These are phyloP conservation scores for Aricia artaxerxes DNA, from an alignment of 2,888 invertebrate species.

Conservation along the genomic window DNA sequence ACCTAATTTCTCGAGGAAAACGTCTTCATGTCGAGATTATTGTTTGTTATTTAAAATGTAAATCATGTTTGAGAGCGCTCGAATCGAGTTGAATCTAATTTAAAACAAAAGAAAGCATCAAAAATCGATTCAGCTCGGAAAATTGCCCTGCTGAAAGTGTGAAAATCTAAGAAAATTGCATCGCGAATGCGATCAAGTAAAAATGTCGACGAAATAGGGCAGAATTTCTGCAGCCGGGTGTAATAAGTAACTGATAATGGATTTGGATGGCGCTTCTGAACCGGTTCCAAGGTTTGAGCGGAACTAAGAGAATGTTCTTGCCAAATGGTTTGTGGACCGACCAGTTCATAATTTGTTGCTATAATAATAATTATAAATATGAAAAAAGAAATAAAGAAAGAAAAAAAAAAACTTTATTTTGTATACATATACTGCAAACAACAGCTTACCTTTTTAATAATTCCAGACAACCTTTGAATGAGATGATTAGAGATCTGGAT, in stretches of 20 bases:
- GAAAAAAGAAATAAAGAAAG: no score
- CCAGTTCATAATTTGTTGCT: not conserved
- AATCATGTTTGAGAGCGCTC: not conserved
- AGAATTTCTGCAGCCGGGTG: conserved; percentile 1
- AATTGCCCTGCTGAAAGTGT: not conserved
- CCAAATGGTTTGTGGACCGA: conserved; percentile 2
- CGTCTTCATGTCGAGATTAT: no score
- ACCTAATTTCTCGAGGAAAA: not conserved
- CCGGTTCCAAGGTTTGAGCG: conserved; percentile 24
- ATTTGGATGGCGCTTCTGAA: conserved; percentile 19
- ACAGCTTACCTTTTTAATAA: no score
- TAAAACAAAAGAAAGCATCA: conserved; percentile 1
- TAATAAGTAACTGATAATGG: conserved; percentile 11
- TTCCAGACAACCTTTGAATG: no score
- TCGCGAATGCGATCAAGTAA: not conserved
- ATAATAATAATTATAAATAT: not conserved
- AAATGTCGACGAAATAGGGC: not conserved
- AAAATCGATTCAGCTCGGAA: not conserved
- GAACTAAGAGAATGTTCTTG: conserved; percentile 16
- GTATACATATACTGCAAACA: no score
- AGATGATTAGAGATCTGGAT: no score
- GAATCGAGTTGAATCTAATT: not conserved
- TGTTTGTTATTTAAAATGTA: no score
- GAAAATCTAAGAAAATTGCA: conserved; percentile 1
- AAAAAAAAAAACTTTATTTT: no score